Evolutionary conservation across 2,113 vertebrate species (phyloP).

Genomic region (Hipposideros armiger): DNA sequence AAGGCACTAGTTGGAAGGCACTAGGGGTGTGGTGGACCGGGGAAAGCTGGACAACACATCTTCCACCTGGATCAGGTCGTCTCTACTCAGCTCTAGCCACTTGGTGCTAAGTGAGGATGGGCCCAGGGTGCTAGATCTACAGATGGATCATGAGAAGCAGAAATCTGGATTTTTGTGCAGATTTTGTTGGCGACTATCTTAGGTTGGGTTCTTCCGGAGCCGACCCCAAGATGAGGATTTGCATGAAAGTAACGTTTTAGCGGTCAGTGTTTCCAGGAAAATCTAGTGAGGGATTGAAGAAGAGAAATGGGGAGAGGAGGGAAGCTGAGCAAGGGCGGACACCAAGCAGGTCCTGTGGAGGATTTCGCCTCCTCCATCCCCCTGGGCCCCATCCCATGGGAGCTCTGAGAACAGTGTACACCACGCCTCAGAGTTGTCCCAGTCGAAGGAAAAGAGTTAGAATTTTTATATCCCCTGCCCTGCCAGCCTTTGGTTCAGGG

Average conservation of each 20-base stretch:
- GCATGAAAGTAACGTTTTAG: neutral
- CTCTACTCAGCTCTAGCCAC: neutral
- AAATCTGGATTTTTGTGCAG: neutral
- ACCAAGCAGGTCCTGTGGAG: neutral
- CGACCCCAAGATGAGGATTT: neutral
- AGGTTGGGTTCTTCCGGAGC: slow-evolving; percentile 17
- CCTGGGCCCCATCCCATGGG: neutral
- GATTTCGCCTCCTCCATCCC: no score
- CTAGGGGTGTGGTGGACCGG: no score
- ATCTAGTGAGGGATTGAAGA: neutral
- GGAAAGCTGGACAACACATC: neutral
- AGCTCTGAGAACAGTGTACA: neutral
- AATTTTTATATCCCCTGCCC: neutral
- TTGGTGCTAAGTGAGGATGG: neutral
- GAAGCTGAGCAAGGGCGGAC: neutral
- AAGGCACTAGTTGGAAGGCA: neutral
- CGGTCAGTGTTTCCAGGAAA: neutral
- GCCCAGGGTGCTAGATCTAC: neutral
- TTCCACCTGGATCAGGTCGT: neutral
- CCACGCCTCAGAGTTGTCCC: neutral
- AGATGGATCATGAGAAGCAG: neutral
- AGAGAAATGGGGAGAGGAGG: neutral
- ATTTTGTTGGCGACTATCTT: slow-evolving; percentile 13
- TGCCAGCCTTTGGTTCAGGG: neutral
- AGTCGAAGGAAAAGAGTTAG: neutral